Evolutionary conservation across 2,888 invertebrate species (phyloP), one percentile per base, ranked within the genome.

Genomic region (Ceraclea dissimilis): DNA sequence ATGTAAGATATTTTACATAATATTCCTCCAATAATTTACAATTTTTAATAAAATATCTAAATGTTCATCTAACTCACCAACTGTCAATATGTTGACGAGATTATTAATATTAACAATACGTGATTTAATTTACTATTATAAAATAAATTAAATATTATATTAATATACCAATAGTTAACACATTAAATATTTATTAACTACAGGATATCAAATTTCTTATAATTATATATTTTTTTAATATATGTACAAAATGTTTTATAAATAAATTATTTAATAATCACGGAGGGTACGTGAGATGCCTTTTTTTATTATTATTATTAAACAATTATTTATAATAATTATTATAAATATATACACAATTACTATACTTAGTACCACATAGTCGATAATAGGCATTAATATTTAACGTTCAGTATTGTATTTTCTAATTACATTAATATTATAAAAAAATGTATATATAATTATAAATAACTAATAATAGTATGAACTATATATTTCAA

Each of bases 231-330:
- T 26, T 26, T 26, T n/a, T n/a, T 11, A 31, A 31, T 31, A 31
- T 31, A 39, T 39, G 4, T 13, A 16, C 16, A n/a, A 39, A 39
- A 39, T 8, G 13, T 39, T 39, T 8, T 39, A 39, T 39, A 39
- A n/a, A 39, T 16, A 39, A 39, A 6, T 26, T 26, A 26, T 26
- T 26, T 26, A 6, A 26, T 26, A 26, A n/a, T 39, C 39, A 39
- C 39, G 39, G 39, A 39, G 39, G 39, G 39, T 39, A 39, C n/a
- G 39, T 39, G 39, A 39, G 39, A 39, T 39, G 39, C 13, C n/a
- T n/a, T n/a, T n/a, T n/a, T 8, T 4, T 39, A 39, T 2, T 39
- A 13, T 16, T 39, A 39, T 13, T 39, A 39, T 16, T 39, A 39
- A 39, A 39, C 39, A 39, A 13, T 39, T n/a, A 39, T n/a, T 39